These are phyloP conservation scores for Morinoia aosen DNA, from an alignment of 2,888 invertebrate genomes.

Conservation along the genomic window DNA sequence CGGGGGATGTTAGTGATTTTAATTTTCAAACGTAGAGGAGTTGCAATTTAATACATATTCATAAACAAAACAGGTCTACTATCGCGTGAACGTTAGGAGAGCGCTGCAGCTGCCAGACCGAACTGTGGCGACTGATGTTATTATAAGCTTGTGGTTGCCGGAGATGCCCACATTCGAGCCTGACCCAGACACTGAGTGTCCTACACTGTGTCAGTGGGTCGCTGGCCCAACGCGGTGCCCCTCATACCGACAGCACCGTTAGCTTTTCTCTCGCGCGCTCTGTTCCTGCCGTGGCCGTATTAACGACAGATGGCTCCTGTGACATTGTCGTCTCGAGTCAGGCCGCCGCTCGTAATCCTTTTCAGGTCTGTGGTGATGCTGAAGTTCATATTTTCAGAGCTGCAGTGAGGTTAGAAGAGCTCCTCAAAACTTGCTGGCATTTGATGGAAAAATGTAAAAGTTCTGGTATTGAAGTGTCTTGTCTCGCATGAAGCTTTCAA, in stretches of 20 bases:
- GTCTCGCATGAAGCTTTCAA: not conserved
- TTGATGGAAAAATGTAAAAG: not conserved
- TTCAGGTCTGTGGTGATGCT: not conserved
- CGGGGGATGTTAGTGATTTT: too few species aligned
- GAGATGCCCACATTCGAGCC: not conserved
- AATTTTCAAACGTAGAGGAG: too few species aligned
- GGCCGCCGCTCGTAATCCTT: not conserved
- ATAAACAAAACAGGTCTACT: too few species aligned
- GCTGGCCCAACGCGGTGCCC: constrained; percentile 1
- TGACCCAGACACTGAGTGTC: not conserved
- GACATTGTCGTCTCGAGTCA: not conserved
- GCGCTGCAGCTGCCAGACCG: not conserved
- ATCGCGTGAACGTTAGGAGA: not conserved
- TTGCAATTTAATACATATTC: too few species aligned
- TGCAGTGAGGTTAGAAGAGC: not conserved
- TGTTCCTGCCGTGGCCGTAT: not conserved
- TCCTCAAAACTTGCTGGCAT: not conserved
- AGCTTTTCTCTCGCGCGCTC: not conserved
- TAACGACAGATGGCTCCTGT: not conserved
- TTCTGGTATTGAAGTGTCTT: not conserved
- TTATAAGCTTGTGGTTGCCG: not conserved
- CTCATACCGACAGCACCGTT: not conserved
- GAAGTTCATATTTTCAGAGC: not conserved
- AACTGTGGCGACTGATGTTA: not conserved
- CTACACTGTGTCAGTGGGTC: constrained; percentile 24